A percentile compares a stretch with the other conserved stretches of the same genome.
Conservation (phyloP, 2,888 invertebrate species). For the Leucoptera coffeella region DNA sequence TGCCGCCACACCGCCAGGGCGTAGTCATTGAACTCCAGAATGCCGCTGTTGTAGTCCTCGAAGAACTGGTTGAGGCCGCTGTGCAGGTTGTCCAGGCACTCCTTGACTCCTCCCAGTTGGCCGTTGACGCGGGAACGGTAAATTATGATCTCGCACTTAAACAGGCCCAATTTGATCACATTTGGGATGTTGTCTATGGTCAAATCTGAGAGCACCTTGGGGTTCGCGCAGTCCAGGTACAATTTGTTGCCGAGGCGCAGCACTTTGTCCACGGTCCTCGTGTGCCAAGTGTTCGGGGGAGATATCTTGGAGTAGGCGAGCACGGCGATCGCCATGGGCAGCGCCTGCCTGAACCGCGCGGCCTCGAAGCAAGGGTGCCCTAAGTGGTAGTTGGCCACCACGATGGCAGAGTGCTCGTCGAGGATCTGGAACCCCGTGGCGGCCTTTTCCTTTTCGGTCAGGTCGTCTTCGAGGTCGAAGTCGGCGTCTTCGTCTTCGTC, state of each 20-base stretch:
- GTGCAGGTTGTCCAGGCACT: slow-evolving; percentile 41
- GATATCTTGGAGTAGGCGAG: slow-evolving; percentile 62
- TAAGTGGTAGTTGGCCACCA: slow-evolving; percentile 52
- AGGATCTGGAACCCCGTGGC: slow-evolving; percentile 51
- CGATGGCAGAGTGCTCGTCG: slow-evolving; percentile 49
- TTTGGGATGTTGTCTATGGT: slow-evolving; percentile 51
- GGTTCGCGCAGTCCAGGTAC: slow-evolving; percentile 44
- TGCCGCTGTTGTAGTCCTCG: slow-evolving; percentile 37
- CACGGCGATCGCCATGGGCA: slow-evolving; percentile 53
- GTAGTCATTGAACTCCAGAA: slow-evolving; percentile 55
- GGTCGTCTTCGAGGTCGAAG: slow-evolving; percentile 39
- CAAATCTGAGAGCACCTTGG: slow-evolving; percentile 39
- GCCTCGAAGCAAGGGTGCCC: slow-evolving; percentile 54
- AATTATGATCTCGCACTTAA: slow-evolving; percentile 51
- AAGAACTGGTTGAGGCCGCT: slow-evolving; percentile 47
- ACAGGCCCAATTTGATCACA: slow-evolving; percentile 49
- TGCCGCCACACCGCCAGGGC: slow-evolving; percentile 59
- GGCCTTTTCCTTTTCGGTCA: slow-evolving; percentile 38
- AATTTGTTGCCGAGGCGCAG: slow-evolving; percentile 52
- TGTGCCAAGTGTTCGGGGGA: slow-evolving; percentile 55
- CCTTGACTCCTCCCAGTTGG: slow-evolving; percentile 40
- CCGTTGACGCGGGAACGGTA: slow-evolving; percentile 45
- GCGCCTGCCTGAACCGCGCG: slow-evolving; percentile 52
- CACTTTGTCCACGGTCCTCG: slow-evolving; percentile 52
- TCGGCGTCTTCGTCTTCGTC: slow-evolving; percentile 33